These are phyloP conservation scores for Pteropus alecto DNA, from an alignment of 2,113 vertebrate genomes.

Conservation along the genomic window DNA sequence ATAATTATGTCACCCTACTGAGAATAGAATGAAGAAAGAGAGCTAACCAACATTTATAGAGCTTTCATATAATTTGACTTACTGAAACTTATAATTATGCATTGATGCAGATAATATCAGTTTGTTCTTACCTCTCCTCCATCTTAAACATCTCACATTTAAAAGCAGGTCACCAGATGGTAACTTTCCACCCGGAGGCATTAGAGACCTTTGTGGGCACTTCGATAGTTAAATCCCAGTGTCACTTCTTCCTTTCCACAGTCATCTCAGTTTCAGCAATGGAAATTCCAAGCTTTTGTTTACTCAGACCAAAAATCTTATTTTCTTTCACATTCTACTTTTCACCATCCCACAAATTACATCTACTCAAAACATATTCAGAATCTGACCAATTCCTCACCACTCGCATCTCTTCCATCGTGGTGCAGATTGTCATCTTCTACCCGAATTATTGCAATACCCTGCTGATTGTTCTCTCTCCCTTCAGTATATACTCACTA, in stretches of 20 bases:
- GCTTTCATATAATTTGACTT: not conserved
- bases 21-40: not conserved
- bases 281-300: not conserved
- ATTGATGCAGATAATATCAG: not conserved
- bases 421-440: not conserved
- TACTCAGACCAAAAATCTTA: not conserved
- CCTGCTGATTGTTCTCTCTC: not conserved
- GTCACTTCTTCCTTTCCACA: not conserved
- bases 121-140: not conserved
- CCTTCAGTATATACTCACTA: not conserved
- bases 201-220: not conserved
- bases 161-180: not conserved
- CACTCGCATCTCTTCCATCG: not conserved
- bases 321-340: not conserved
- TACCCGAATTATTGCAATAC: rapidly evolving
- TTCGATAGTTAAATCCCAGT: not conserved
- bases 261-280: not conserved
- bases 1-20: not conserved
- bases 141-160: not conserved
- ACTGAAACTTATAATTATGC: not conserved
- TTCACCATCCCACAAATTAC: not conserved
- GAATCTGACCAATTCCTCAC: not conserved
- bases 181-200: not conserved
- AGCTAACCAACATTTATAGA: not conserved
- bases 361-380: not conserved